A percentile compares a stretch with the other conserved stretches of the same genome.
Evolutionary conservation across 2,888 invertebrate genomes (phyloP).

Genomic region (Heterodera filipjevi): DNA sequence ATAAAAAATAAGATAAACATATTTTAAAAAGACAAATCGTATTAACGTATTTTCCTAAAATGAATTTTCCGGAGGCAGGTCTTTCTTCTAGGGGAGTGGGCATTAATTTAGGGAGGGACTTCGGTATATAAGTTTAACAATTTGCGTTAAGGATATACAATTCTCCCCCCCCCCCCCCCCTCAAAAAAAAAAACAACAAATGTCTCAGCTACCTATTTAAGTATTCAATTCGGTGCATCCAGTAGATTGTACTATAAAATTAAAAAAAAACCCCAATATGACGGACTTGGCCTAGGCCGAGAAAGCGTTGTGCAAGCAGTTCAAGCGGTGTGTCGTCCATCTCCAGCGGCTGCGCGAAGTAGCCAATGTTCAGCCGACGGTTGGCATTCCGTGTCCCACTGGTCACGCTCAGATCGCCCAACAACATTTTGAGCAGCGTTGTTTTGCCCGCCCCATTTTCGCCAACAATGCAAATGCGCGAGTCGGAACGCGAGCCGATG

Average conservation of each 20-base stretch:
- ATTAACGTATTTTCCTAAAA: too few relatives aligned
- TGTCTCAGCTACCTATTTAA: too few relatives aligned
- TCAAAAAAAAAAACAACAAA: too few relatives aligned
- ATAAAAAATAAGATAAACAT: too few relatives aligned
- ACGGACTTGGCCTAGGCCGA: slow-evolving; percentile 65
- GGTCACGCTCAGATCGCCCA: slow-evolving; percentile 80
- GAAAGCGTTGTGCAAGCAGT: slow-evolving; percentile 81
- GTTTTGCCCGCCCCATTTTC: slow-evolving; percentile 96
- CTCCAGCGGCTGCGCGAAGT: slow-evolving; percentile 93
- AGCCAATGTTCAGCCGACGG: slow-evolving; percentile 88
- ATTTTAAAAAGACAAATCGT: too few relatives aligned
- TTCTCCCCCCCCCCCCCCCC: too few relatives aligned
- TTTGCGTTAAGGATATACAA: too few relatives aligned
- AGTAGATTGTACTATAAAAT: not conserved
- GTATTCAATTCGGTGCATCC: too few relatives aligned
- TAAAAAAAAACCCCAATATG: not conserved
- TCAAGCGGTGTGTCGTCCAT: slow-evolving; percentile 88
- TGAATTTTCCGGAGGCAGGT: too few relatives aligned
- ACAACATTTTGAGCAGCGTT: slow-evolving; percentile 82
- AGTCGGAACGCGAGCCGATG: slow-evolving; percentile 87
- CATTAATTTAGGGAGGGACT: too few relatives aligned
- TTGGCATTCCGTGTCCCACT: slow-evolving; percentile 79
- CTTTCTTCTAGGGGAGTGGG: too few relatives aligned
- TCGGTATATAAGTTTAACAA: not conserved
- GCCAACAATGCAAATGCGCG: slow-evolving; percentile 95